Evolutionary conservation across 2,888 invertebrate species (phyloP), one percentile per base, ranked within the genome.

Genomic region (Folsomia candida): DNA sequence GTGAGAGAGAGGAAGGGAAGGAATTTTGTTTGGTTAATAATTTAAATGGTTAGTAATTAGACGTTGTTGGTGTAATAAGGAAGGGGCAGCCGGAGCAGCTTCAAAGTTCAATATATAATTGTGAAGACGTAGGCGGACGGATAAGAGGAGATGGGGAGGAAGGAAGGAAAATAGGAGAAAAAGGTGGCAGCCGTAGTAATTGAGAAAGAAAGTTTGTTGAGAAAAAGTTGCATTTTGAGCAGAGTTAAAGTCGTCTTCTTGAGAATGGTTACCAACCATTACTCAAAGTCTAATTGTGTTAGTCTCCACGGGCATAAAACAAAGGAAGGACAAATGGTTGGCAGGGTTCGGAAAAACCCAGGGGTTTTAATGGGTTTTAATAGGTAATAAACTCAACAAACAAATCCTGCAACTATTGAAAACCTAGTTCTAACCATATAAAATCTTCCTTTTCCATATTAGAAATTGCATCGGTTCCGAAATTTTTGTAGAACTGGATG

Each of bases 231-330:
- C 58, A 67, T 71, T 73, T 73, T 71, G 68, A 71, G 70, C 69
- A 72, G 70, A 74, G 74, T 72, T 69, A 76, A 74, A 76, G 76
- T 75, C n/a, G n/a, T n/a, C n/a, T n/a, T n/a, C n/a, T n/a, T n/a
- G n/a, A n/a, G n/a, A n/a, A n/a, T n/a, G n/a, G n/a, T n/a, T n/a
- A n/a, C n/a, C n/a, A n/a, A 70, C 67, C 75, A 76, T 76, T 73
- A 73, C 75, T 76, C 76, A 73, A 73, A 70, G 73, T 76, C 73
- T 75, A 75, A 75, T 75, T 76, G 73, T 75, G 73, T 73, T 76
- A 76, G 72, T 72, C 74, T 74, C 72, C 64, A 71, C 51, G 73
- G 73, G 72, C 68, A 71, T 71, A 75, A 71, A 76, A 73, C 69
- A 69, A 72, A 71, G 72, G 71, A 51, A 74, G 71, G 77, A 75